phyloP scores from a whole-genome alignment of 2,797 vertebrate species.

The Ptychobarbus kaznakovi region DNA sequence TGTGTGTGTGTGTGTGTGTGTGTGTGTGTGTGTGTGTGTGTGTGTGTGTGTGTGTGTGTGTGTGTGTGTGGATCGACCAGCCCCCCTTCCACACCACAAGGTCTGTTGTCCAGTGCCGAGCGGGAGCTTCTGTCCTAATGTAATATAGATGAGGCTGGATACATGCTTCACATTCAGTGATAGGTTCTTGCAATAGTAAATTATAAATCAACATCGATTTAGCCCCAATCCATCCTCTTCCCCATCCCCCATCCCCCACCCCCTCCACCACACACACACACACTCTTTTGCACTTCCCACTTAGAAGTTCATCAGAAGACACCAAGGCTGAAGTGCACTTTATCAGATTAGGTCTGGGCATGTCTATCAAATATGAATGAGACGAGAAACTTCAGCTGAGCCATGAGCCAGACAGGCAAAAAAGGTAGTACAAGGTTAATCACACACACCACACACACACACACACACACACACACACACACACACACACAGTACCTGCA shows the following conservation, averaged over 20 bases:
- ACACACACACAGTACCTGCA: conserved; percentile 30
- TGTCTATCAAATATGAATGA: conserved; percentile 91
- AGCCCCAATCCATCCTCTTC: conserved; percentile 72
- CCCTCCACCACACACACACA: conserved; percentile 19
- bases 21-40: too few species aligned
- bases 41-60: conserved; percentile 3
- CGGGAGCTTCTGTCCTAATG: conserved; percentile 84
- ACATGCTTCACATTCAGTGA: conserved; percentile 95
- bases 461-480: conserved; percentile 28
- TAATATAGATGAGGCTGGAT: conserved; percentile 98
- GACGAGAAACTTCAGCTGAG: conserved; percentile 66
- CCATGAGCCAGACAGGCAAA: conserved; percentile 43
- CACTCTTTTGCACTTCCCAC: conserved; percentile 55
- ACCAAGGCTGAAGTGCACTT: conserved; percentile 90
- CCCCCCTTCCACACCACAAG: conserved; percentile 70
- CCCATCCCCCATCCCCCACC: neutral
- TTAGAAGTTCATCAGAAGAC: conserved; percentile 89
- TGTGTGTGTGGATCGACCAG: conserved; percentile 56
- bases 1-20: too few species aligned
- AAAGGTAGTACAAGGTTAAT: conserved; percentile 52
- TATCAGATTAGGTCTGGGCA: conserved; percentile 88
- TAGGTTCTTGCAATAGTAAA: conserved; percentile 97
- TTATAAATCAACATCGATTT: conserved; percentile 99
- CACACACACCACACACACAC: conserved; percentile 32
- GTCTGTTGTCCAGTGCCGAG: conserved; percentile 67